Percentiles rank a stretch among this genome's conserved stretches.
Conservation (phyloP, 2,888 invertebrate species). For the Neocrepidodera transversa region DNA sequence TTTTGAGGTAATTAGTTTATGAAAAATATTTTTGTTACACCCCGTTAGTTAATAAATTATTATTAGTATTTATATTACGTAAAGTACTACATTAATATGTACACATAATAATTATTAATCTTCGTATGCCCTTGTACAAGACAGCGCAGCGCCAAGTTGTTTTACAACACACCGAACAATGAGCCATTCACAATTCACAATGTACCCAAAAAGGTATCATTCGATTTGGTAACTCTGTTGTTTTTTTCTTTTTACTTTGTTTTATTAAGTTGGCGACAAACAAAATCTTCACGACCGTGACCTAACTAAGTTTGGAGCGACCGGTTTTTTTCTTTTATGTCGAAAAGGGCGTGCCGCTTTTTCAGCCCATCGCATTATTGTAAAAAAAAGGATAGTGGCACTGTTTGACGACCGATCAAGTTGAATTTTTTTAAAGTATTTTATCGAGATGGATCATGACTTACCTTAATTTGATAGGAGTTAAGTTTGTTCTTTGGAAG, state of each 20-base stretch:
- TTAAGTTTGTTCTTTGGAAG: constrained; percentile 96
- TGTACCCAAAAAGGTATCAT: constrained; percentile 10
- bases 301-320: constrained; percentile 26
- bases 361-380: neutral
- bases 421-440: too few species aligned
- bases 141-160: neutral
- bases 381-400: neutral
- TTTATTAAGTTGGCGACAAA: constrained; percentile 14
- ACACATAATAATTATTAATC: constrained; percentile 3
- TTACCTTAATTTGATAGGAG: constrained; percentile 98
- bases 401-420: too few species aligned
- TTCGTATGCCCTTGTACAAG: neutral
- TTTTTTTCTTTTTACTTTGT: constrained; percentile 13
- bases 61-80: too few species aligned
- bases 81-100: too few species aligned
- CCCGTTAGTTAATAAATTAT: too few species aligned
- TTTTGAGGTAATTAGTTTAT: too few species aligned
- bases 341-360: constrained; percentile 29
- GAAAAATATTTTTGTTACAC: too few species aligned
- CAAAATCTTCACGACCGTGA: constrained; percentile 27
- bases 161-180: constrained; percentile 1
- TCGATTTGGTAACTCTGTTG: constrained; percentile 16
- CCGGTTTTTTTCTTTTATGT: constrained; percentile 28
- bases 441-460: too few species aligned
- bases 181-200: constrained; percentile 1